Evolutionary conservation across 1,140 invertebrate species (phyloP).

Genomic region (Drosophila kohkoa): DNA sequence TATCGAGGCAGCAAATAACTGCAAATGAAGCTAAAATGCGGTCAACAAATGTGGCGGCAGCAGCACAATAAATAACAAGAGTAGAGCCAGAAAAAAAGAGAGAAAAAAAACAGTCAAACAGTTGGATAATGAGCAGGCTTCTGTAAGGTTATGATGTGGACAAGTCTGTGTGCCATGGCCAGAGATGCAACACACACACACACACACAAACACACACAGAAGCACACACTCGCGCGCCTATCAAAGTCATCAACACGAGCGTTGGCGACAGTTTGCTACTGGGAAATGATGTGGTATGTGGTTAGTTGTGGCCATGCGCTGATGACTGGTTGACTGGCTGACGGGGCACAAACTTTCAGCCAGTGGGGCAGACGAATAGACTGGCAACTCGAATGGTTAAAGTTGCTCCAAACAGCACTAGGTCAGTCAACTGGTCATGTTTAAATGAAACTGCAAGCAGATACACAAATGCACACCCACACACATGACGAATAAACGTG

Average conservation of each 20-base stretch:
- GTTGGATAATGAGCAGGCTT: conserved; percentile 38
- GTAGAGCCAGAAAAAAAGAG: no score
- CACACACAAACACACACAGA: not conserved
- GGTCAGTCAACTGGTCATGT: conserved; percentile 29
- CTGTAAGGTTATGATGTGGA: conserved; percentile 2
- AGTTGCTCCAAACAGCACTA: conserved; percentile 32
- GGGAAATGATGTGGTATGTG: conserved; percentile 68
- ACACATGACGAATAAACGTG: conserved; percentile 19
- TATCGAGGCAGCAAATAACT: conserved; percentile 62
- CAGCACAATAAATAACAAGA: conserved; percentile 43
- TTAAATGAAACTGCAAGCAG: conserved; percentile 38
- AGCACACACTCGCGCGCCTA: conserved; percentile 3
- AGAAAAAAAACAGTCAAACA: not conserved
- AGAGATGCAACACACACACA: conserved; percentile 14
- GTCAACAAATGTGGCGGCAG: conserved; percentile 51
- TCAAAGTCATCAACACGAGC: conserved; percentile 39
- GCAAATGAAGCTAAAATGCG: conserved; percentile 79
- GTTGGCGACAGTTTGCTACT: conserved; percentile 64
- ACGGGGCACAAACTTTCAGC: conserved; percentile 32
- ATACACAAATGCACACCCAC: not conserved
- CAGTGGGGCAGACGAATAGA: conserved; percentile 1
- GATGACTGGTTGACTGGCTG: conserved; percentile 42
- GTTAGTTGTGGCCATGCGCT: conserved; percentile 60
- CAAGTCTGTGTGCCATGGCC: not conserved
- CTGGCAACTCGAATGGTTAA: conserved; percentile 19